Percentiles rank a stretch among this genome's conserved stretches.
These are phyloP conservation scores for Megastigmus dorsalis DNA, from an alignment of 2,888 invertebrate genomes.

Conservation along the genomic window DNA sequence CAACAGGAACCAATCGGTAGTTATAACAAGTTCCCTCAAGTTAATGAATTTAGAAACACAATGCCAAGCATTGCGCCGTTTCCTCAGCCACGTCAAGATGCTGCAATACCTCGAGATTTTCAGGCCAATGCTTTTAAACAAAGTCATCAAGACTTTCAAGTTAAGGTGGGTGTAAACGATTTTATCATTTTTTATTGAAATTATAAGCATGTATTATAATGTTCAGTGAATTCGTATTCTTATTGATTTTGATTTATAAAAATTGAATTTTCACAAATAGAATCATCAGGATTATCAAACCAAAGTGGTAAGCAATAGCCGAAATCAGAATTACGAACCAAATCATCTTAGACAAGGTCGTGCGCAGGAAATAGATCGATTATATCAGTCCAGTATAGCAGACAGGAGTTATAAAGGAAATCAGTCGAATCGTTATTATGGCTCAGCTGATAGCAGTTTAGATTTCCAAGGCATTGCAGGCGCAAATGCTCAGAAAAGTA, in stretches of 20 bases:
- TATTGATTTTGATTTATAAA: not conserved
- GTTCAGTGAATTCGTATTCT: not conserved
- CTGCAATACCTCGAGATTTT: conserved; percentile 55
- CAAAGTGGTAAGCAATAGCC: conserved; percentile 56
- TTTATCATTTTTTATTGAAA: not conserved
- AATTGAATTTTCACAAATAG: conserved; percentile 56
- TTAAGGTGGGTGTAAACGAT: conserved; percentile 30
- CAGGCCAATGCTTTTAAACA: conserved; percentile 57
- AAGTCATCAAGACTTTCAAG: conserved; percentile 51
- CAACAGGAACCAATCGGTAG: conserved; percentile 56
- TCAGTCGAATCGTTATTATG: conserved; percentile 62
- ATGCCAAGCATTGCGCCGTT: conserved; percentile 47
- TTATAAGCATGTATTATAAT: too few species aligned
- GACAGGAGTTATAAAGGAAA: conserved; percentile 59
- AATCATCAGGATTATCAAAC: conserved; percentile 52
- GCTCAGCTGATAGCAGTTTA: conserved; percentile 52
- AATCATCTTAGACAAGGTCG: conserved; percentile 47
- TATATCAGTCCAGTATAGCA: conserved; percentile 36
- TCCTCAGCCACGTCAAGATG: conserved; percentile 60
- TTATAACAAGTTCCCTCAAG: conserved; percentile 56
- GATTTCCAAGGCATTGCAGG: conserved; percentile 49
- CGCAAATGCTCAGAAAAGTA: conserved; percentile 58
- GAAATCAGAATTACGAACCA: conserved; percentile 59
- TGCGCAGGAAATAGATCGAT: conserved; percentile 56
- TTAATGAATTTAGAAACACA: conserved; percentile 63